Base-by-base conservation (phyloP, 2,888 invertebrate genomes). In the Epinotia brunnichana region DNA sequence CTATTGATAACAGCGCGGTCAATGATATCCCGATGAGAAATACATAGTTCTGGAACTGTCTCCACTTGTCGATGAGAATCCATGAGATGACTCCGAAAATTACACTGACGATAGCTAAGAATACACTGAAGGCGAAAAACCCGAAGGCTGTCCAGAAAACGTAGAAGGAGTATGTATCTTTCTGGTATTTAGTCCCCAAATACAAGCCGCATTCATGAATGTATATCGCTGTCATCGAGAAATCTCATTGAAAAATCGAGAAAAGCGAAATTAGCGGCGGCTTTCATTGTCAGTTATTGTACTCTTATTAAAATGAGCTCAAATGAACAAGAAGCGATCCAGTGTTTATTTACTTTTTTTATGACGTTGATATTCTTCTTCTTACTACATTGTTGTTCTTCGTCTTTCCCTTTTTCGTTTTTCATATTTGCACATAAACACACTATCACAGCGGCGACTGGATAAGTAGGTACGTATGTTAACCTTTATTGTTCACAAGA, bases 31-130 rank as follows among this genome's bases (percentile, higher is more conserved):
- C 35, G 39, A 39, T 59, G 7, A 70, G 48, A 21, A 48, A 63
- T 7, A 59, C 35, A 39, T 63, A 71, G 66, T 66, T 66, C 13
- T 48, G 54, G 15, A 70, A 70, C 19, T 21, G 56, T 21, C 70
- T 48, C 57, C 63, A 64, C 21, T 70, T 57, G 13, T 19, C 21
- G 24, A 64, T 57, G 17, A 63, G n/a, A 3, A 35, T 24, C 70
- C 70, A 70, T 3, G 57, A 51, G 0, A 44, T 4, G 5, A 39
- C 39, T 21, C 70, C 70, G 48, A 70, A 70, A n/a, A 59, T n/a
- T 13, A 70, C 19, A 17, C 51, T 64, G 51, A 29, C 10, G 17
- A 64, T 3, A 35, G 35, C 19, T 21, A 44, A 17, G 1, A 29
- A 3, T n/a, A 62, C 2, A 13, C 29, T 29, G n/a, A n/a, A n/a